A percentile compares a stretch with the other conserved stretches of the same genome.
Conservation (phyloP, 2,113 vertebrate genomes). For the Microtus montanus region DNA sequence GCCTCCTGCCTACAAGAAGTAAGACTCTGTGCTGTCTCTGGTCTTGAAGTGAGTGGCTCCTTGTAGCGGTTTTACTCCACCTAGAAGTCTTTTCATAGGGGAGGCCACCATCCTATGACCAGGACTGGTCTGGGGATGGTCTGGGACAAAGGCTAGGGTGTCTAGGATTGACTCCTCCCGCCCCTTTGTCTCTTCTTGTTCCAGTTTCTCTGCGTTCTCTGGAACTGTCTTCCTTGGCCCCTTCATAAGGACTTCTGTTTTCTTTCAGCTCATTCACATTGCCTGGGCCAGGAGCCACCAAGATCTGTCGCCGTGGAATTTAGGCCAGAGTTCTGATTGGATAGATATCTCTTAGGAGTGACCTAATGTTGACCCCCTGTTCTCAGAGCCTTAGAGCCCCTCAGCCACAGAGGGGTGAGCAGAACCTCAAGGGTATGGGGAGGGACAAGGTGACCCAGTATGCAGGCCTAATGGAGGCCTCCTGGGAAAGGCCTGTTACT, state of each 20-base stretch:
- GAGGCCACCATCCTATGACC: neutral
- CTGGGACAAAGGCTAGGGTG: neutral
- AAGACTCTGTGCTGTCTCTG: neutral
- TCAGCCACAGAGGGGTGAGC: neutral
- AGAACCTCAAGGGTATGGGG: neutral
- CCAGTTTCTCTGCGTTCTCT: neutral
- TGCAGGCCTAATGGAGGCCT: constrained; percentile 61
- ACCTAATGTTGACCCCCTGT: neutral
- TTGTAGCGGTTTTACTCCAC: neutral
- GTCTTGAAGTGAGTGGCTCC: neutral
- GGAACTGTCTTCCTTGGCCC: neutral
- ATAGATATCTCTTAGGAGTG: neutral
- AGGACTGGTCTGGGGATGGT: neutral
- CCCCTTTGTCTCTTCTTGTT: neutral
- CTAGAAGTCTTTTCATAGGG: neutral
- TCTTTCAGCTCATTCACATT: neutral
- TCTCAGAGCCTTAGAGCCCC: neutral
- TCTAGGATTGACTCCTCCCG: neutral
- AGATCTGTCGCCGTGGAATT: neutral
- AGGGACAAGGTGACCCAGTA: constrained; percentile 65
- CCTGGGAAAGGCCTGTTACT: constrained; percentile 78
- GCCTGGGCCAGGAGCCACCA: neutral
- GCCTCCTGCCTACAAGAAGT: neutral
- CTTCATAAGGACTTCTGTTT: neutral
- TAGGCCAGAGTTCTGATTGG: neutral